Conservation (phyloP, 1,140 invertebrate genomes). For the Babylonia areolata region DNA sequence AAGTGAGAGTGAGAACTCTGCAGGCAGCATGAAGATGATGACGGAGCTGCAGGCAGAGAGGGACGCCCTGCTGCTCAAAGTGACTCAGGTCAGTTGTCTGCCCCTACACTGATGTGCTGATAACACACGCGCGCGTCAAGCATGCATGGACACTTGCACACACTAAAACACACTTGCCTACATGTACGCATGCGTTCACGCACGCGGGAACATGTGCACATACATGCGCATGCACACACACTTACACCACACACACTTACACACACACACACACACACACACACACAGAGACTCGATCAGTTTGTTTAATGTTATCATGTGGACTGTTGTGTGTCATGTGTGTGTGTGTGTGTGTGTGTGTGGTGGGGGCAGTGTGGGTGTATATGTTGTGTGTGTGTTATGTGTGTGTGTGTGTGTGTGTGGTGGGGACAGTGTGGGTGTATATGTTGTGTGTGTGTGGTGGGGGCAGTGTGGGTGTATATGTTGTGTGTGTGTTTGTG, state of each 20-base stretch:
- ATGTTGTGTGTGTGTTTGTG: neutral
- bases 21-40: slow-evolving; percentile 54
- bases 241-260: neutral
- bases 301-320: no score
- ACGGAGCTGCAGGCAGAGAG: slow-evolving; percentile 69
- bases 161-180: neutral
- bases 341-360: no score
- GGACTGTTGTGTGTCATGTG: no score
- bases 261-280: neutral
- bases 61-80: slow-evolving; percentile 77
- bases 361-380: no score
- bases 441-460: no score
- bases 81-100: slow-evolving; percentile 75
- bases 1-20: slow-evolving; percentile 54
- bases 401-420: no score
- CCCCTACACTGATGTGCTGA: no score
- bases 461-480: no score
- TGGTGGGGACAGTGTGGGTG: no score
- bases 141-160: neutral
- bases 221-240: neutral
- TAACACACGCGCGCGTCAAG: neutral
- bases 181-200: no score
- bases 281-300: neutral
- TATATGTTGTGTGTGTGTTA: no score
- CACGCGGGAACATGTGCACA: no score